Percentiles rank a stretch among this genome's conserved stretches.
Conservation (phyloP, 1,140 invertebrate genomes). For the Euwallacea similis region DNA sequence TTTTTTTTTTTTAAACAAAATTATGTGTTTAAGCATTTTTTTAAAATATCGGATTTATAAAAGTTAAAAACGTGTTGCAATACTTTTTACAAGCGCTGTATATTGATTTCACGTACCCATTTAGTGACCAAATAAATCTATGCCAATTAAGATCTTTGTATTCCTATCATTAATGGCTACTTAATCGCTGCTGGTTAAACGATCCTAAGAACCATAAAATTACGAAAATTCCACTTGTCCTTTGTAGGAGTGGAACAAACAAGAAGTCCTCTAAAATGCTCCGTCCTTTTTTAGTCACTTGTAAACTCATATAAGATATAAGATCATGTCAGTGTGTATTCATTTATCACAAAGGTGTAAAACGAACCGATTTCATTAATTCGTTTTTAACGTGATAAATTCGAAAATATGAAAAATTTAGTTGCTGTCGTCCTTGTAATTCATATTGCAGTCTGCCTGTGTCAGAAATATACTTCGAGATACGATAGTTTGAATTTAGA, state of each 20-base stretch:
- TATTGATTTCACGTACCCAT: no score
- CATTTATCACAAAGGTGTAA: conserved; percentile 4
- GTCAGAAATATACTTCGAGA: conserved; percentile 57
- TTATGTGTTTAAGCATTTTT: no score
- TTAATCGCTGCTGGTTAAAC: neutral
- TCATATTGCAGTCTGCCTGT: conserved; percentile 7
- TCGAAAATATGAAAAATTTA: conserved; percentile 8
- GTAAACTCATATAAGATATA: conserved; percentile 10
- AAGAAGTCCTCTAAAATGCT: conserved; percentile 15
- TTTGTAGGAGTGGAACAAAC: conserved; percentile 12
- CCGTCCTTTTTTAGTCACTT: conserved; percentile 14
- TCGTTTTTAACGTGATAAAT: neutral
- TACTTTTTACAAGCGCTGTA: no score
- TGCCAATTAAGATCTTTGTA: conserved; percentile 11
- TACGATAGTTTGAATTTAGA: conserved; percentile 69
- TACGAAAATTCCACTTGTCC: conserved; percentile 14
- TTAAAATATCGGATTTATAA: no score
- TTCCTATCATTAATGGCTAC: neutral
- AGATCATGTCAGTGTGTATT: neutral
- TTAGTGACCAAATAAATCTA: neutral
- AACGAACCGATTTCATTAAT: neutral
- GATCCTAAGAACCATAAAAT: conserved; percentile 1
- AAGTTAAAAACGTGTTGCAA: no score
- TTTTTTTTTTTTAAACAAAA: no score
- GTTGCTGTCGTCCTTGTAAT: neutral